Evolutionary conservation across 2,888 invertebrate genomes (phyloP).

Genomic region (Acronicta aceris): DNA sequence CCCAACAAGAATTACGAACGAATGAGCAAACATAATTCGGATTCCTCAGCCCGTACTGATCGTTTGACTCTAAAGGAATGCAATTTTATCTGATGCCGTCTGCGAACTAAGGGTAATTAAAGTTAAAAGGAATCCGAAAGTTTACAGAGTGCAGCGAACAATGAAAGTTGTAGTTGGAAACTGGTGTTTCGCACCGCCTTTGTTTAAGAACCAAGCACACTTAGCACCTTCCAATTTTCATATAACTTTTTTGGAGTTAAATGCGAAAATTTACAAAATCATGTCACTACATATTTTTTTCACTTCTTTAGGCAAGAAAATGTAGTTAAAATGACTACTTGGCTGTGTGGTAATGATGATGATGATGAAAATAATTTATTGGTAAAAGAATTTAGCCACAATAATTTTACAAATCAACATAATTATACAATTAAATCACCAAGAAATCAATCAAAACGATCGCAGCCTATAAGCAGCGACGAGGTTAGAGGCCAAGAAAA

Average conservation of each 20-base stretch:
- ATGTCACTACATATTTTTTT: too few relatives aligned
- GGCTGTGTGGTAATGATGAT: too few relatives aligned
- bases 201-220: constrained; percentile 9
- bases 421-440: too few relatives aligned
- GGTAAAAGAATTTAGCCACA: too few relatives aligned
- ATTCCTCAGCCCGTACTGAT: constrained; percentile 44
- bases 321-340: too few relatives aligned
- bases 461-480: too few relatives aligned
- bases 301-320: too few relatives aligned
- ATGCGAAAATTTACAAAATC: not conserved
- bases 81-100: constrained; percentile 72
- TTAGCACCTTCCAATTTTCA: constrained; percentile 21
- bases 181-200: constrained; percentile 41
- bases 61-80: constrained; percentile 63
- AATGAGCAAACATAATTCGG: constrained; percentile 54
- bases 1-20: constrained; percentile 32
- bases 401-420: too few relatives aligned
- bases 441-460: too few relatives aligned
- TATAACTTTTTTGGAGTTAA: not conserved
- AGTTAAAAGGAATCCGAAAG: constrained; percentile 65
- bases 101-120: constrained; percentile 70
- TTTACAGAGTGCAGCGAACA: constrained; percentile 57
- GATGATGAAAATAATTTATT: too few relatives aligned
- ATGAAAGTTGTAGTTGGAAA: constrained; percentile 57
- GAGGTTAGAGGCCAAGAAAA: too few relatives aligned